Evolutionary conservation across 1,140 invertebrate genomes (phyloP), one percentile per base, ranked within the genome.

Genomic region (Ooceraea biroi): DNA sequence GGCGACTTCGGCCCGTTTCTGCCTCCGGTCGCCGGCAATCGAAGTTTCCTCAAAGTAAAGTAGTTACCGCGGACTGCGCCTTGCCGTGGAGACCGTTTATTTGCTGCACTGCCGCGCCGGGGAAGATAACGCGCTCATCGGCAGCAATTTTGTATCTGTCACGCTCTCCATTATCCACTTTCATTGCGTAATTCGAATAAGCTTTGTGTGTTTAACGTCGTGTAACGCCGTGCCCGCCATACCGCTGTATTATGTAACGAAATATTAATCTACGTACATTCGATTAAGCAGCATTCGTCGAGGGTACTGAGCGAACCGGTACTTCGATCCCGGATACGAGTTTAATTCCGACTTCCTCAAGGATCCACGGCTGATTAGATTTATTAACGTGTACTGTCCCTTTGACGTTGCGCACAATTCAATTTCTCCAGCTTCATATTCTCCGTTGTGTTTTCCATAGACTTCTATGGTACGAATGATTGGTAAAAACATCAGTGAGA

Each of bases 111-210:
- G 27, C 14, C 30, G 25, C 17, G 17, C 7, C n/a, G 48, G 36
- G 36, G 14, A 69, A 55, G 48, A 69, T 68, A 25, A 69, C 22
- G 50, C 63, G 22, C 41, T 27, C 48, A 44, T 10, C 12, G 27
- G 12, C 7, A 30, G 50, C 36, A 44, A 69, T 80, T 69, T 57
- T 69, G 19, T 44, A 25, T 12, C 36, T 7, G 22, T 80, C 25
- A 17, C 41, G 12, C 11, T 80, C 57, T n/a, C 57, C 63, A 57
- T 80, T 80, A 69, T 57, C 25, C 66, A 44, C 25, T 69, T 46
- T 25, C 36, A 69, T 68, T 30, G 57, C 17, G 25, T 69, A 68
- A 80, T 44, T 57, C 50, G 50, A 80, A 30, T 12, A 17, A 80
- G 17, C 12, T 78, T 68, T 46, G 52, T 19, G 7, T 27, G 74